Base-by-base conservation (phyloP, 2,888 invertebrate genomes). In the Amiota mariae region DNA sequence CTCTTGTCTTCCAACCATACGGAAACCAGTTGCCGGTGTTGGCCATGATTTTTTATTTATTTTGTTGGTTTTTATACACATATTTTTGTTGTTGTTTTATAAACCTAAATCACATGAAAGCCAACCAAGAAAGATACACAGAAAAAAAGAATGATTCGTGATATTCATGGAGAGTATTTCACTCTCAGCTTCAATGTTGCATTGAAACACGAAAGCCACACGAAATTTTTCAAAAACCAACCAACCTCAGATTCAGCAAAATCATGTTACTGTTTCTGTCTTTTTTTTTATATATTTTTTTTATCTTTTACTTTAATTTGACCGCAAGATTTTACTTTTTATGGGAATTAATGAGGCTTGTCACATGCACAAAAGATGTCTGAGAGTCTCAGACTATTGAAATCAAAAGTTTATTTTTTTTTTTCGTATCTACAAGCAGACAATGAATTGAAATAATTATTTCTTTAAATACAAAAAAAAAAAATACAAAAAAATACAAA, bases 1-100 rank as follows among this genome's bases (percentile, higher is more conserved):
- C 85, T 81, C 72, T 57, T 20, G n/a, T 15, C 54, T 54, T 54
- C 54, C n/a, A 20, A 70, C 64, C 57, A 74, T 66, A 70, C 78
- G 61, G 74, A 85, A 84, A 85, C 85, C 85, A 77, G 85, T 80
- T 81, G 75, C 75, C 77, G 81, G 74, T 36, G 8, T 76, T 74
- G 73, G 74, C 72, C 77, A 24, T 24, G 46, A 36, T 68, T 61
- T 71, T 71, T 24, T 56, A 15, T 63, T 20, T 56, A 15, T 70
- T 36, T 36, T 56, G 13, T 36, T 36, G 18, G 13, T 36, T 36
- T 8, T 56, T 56, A 24, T 48, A 8, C 18, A 73, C 67, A 75
- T 73, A 67, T 56, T 57, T 51, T 49, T 74, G n/a, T 75, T 75
- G 54, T 49, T 47, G 10, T 51, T 56, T 67, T 67, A 18, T 46